Base-by-base conservation (phyloP, 1,140 invertebrate species). In the Patella vulgata region DNA sequence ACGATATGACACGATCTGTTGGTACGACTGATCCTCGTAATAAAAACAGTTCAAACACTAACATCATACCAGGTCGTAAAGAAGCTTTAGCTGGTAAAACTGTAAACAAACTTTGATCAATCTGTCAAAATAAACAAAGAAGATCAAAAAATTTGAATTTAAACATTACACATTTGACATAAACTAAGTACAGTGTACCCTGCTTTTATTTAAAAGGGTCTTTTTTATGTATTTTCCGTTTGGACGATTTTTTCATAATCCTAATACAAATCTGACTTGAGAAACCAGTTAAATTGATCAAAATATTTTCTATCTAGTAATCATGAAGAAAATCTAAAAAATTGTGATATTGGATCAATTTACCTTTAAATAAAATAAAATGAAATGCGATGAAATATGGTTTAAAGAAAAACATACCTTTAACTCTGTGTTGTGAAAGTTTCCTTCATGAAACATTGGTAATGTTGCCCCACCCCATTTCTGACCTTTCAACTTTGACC, bases 401-500 rank as follows among this genome's bases (percentile, higher is more conserved):
- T n/a, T n/a, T n/a, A n/a, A n/a, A n/a, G n/a, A n/a, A n/a, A n/a
- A n/a, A n/a, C 54, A 25, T 53, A 81, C 81, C 78, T 80, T 80
- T 71, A 81, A 72, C 55, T 82, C 81, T 12, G 68, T 70, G 58
- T 81, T 81, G 59, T 78, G 75, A 50, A 79, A 82, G 50, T 71
- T 58, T 36, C 81, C 79, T 23, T 82, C 79, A 66, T 82, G 81
- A 25, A 59, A 63, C n/a, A 81, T 30, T n/a, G 79, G 79, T n/a
- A 80, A 48, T 4, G 79, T 81, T 28, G 79, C 77, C 14, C 72
- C 76, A n/a, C 74, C 78, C 81, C 81, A 82, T 56, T 74, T 70
- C 61, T 82, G 79, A 53, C 79, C 79, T 53, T 78, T 77, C 54
- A 82, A 64, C 59, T 80, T 77, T 36, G 79, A 81, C 81, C 81